Evolutionary conservation across 2,888 invertebrate genomes (phyloP).

Genomic region (Pollenia labialis): DNA sequence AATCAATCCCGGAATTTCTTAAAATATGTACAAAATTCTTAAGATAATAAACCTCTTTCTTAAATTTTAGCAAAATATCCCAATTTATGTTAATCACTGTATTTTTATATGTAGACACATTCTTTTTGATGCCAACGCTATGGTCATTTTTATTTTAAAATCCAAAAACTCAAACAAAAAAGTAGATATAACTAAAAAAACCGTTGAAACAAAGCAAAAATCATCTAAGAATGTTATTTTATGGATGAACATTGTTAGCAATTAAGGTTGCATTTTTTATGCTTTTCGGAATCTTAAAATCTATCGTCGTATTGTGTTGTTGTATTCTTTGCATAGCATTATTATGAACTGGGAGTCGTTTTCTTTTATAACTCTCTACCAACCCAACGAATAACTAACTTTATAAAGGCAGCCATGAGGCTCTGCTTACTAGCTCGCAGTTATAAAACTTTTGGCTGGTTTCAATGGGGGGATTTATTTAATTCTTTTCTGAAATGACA

Average conservation of each 20-base stretch:
- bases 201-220: constrained; percentile 32
- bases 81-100: not conserved
- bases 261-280: constrained; percentile 69
- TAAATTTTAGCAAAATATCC: not conserved
- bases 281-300: constrained; percentile 64
- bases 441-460: constrained; percentile 35
- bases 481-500: constrained; percentile 58
- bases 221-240: constrained; percentile 50
- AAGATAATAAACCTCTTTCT: too few species aligned
- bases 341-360: constrained; percentile 31
- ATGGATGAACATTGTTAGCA: constrained; percentile 67
- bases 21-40: too few species aligned
- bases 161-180: not conserved
- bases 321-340: constrained; percentile 54
- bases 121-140: constrained; percentile 9
- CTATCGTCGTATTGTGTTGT: constrained; percentile 50
- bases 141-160: constrained; percentile 55
- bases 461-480: constrained; percentile 62
- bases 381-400: constrained; percentile 16
- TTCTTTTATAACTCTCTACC: not conserved
- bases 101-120: not conserved
- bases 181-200: constrained; percentile 4
- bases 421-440: not conserved
- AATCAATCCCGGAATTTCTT: too few species aligned
- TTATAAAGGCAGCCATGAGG: constrained; percentile 27